These are phyloP conservation scores for Philonicus albiceps DNA, from an alignment of 2,888 invertebrate species.

Conservation along the genomic window DNA sequence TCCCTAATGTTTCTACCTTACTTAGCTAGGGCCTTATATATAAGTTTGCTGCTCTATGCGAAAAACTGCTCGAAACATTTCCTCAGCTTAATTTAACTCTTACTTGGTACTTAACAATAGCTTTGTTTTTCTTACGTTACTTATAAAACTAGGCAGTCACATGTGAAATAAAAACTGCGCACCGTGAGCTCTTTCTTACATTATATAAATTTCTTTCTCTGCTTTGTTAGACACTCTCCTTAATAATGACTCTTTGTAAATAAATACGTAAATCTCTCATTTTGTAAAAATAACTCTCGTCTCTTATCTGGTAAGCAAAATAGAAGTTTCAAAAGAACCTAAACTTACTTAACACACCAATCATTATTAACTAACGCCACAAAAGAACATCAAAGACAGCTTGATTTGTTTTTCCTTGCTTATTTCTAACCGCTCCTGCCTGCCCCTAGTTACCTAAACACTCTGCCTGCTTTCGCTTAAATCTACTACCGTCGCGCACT, in stretches of 20 bases:
- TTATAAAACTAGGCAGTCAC: constrained; percentile 48
- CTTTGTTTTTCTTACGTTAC: constrained; percentile 8
- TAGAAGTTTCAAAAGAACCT: constrained; percentile 18
- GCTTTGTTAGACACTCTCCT: constrained; percentile 19
- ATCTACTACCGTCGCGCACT: constrained; percentile 5
- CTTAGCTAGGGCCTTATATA: background rate
- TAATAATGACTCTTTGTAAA: constrained; percentile 43
- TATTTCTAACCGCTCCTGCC: background rate
- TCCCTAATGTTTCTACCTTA: background rate
- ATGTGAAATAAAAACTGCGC: constrained; percentile 43
- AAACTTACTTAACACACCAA: constrained; percentile 20
- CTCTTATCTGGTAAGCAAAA: constrained; percentile 39
- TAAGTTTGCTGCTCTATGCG: constrained; percentile 15
- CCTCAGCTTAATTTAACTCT: background rate
- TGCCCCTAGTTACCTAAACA: background rate
- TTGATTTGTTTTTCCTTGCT: background rate
- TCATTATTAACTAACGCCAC: constrained; percentile 29
- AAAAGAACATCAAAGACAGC: constrained; percentile 28
- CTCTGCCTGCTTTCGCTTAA: background rate
- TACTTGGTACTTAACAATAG: constrained; percentile 4
- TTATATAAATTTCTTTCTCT: constrained; percentile 11
- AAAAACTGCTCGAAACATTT: constrained; percentile 14
- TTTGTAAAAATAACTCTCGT: constrained; percentile 42
- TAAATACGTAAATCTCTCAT: constrained; percentile 43
- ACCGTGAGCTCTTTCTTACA: constrained; percentile 31